These are phyloP conservation scores for Sylvia atricapilla DNA, from an alignment of 2,113 vertebrate species.

Conservation along the genomic window DNA sequence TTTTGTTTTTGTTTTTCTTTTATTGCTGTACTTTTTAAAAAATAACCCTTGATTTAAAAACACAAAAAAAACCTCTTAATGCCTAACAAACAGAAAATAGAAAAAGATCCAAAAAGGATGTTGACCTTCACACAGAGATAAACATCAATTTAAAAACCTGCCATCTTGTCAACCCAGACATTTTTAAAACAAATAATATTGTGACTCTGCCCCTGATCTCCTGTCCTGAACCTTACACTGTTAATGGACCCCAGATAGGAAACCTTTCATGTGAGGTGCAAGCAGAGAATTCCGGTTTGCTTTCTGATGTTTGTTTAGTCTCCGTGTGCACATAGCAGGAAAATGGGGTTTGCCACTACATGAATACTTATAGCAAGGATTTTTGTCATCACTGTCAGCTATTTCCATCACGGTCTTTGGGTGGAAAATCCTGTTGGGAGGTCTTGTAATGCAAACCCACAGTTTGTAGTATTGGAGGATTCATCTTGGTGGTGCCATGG, in stretches of 20 bases:
- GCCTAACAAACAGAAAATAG: neutral
- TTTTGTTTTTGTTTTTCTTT: neutral
- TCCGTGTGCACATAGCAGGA: neutral
- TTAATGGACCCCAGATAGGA: neutral
- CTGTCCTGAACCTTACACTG: neutral
- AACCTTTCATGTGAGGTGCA: slow-evolving; percentile 4
- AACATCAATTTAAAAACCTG: neutral
- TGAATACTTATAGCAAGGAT: neutral
- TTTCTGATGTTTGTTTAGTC: slow-evolving; percentile 22
- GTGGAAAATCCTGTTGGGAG: neutral
- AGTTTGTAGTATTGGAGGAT: neutral
- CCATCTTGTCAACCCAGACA: slow-evolving; percentile 1
- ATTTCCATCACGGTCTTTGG: neutral
- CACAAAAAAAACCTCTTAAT: neutral
- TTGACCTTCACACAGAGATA: neutral
- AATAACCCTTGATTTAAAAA: neutral
- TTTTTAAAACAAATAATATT: slow-evolving; percentile 23
- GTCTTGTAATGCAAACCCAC: neutral
- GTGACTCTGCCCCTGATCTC: neutral
- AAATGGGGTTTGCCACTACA: neutral
- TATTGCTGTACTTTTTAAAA: neutral
- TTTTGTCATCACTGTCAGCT: neutral
- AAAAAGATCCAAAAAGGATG: neutral
- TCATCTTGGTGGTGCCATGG: neutral
- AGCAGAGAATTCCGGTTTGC: neutral